Evolutionary conservation across 2,797 vertebrate genomes (phyloP), one percentile per base, ranked within the genome.

Genomic region (Coregonus sp.): DNA sequence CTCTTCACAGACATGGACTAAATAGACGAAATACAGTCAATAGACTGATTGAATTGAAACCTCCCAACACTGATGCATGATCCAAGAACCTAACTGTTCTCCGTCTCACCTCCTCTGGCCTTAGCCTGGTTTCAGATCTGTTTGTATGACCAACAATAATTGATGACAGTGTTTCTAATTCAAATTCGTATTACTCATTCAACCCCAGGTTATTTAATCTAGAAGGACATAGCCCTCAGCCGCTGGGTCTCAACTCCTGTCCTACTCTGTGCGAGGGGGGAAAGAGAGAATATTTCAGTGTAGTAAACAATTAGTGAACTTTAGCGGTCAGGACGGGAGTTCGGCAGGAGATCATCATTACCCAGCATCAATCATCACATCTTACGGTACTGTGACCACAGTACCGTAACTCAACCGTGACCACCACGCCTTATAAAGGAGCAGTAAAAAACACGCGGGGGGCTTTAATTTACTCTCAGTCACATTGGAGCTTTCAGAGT

Each of bases 361-460:
- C 72, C 80, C 80, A 75, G 83, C 89, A 93, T 94, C 90, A 93
- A 90, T 93, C 91, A 93, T n/a, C n/a, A n/a, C 85, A 85, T 56
- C 80, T 80, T 81, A 83, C 33, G 3, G 2, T 4, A 35, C 33
- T 35, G 33, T 35, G 33, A 35, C 33, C 33, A 35, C 33, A 35
- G 33, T 35, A 35, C 33, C 4, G 15, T 81, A 85, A 86, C 78
- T 70, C 82, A 86, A 82, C 86, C 74, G 75, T 88, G 86, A 86
- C 84, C 83, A 83, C 80, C 85, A 75, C 80, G 54, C 54, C 54
- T 18, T 56, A 90, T 87, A 90, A 91, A 88, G 78, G 29, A 82
- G 80, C 85, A 71, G 84, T 93, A 92, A 92, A 93, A 89, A 91
- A 88, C 83, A 86, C 1, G 59, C 74, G 84, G 78, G 80, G 83